Percentiles rank a stretch among this genome's conserved stretches.
Evolutionary conservation across 2,113 vertebrate genomes (phyloP).

Genomic region (Prochilodus magdalenae): DNA sequence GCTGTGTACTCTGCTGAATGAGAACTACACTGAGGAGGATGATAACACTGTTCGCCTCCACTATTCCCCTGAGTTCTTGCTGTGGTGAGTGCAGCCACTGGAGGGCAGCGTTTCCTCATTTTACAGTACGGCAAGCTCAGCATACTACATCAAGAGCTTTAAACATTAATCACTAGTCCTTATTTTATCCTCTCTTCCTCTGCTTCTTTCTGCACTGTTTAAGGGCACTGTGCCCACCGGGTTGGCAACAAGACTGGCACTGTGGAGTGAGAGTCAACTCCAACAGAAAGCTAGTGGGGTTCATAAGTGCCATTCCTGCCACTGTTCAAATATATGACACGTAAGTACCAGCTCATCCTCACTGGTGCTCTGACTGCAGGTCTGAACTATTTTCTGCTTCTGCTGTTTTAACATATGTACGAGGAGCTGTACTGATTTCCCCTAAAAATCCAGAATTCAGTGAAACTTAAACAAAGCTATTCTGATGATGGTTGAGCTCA

Average conservation of each 20-base stretch:
- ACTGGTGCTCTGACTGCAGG: not conserved
- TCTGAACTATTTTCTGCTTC: too few relatives aligned
- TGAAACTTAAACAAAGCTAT: too few relatives aligned
- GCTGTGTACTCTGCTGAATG: slow-evolving; percentile 89
- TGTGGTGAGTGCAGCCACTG: slow-evolving; percentile 82
- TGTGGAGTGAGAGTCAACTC: slow-evolving; percentile 90
- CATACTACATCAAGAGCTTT: too few relatives aligned
- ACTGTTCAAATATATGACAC: slow-evolving; percentile 86
- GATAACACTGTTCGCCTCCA: slow-evolving; percentile 93
- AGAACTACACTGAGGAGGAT: slow-evolving; percentile 94
- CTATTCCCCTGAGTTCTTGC: slow-evolving; percentile 89
- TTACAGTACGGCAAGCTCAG: not conserved
- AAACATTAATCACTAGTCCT: not conserved
- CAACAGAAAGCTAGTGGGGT: slow-evolving; percentile 94
- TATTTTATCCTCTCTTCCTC: not conserved
- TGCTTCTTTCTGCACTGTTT: slow-evolving; percentile 42
- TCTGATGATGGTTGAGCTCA: too few relatives aligned
- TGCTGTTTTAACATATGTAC: too few relatives aligned
- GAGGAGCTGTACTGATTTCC: too few relatives aligned
- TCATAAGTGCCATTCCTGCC: slow-evolving; percentile 93
- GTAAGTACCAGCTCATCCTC: slow-evolving; percentile 77
- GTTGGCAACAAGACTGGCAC: slow-evolving; percentile 92
- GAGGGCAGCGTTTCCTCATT: not conserved
- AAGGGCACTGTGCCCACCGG: slow-evolving; percentile 92
- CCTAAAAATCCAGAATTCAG: too few relatives aligned